Base-by-base conservation (phyloP, 2,888 invertebrate species). In the Drosophila greeni region DNA sequence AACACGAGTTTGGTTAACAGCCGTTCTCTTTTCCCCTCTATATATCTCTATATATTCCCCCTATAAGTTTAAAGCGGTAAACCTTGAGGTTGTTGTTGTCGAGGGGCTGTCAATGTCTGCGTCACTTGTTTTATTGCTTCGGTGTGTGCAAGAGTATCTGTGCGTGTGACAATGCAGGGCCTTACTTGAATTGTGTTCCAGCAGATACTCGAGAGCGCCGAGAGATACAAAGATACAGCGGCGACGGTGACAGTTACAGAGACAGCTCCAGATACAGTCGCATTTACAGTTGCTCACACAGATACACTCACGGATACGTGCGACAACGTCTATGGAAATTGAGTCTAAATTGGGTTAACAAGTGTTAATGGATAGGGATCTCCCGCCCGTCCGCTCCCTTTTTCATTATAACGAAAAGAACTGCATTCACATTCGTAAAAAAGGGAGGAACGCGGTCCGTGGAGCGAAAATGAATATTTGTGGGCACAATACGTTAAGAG, bases 281-380 rank as follows among this genome's bases (percentile, higher is more conserved):
- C 54, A 18, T 33, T 33, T 52, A 39, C 67, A 54, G 48, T 43
- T 51, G 26, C 39, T 37, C 34, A 33, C 23, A 55, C 49, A 36
- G 61, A 39, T 51, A 61, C 66, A 36, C 29, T 34, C 18, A 58
- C 51, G 29, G 62, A 43, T 54, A 66, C 66, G 53, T 62, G 69
- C 69, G 53, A 59, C 36, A 58, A 58, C 54, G 58, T 60, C 79
- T 84, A 84, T 85, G 80, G 80, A 84, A 85, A 81, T 81, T 85
- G 73, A 84, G 78, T 81, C 76, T 80, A 85, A 81, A 81, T 81
- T 81, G 84, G 85, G 85, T 81, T 81, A 81, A 81, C 85, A 81
- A 81, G 80, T 85, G 80, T 85, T 81, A 85, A 81, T 85, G 85
- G 80, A 84, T 84, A 84, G 81, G 76, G 75, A 62, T 43, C 34